Percentiles rank a stretch among this genome's conserved stretches.
phyloP scores from a whole-genome alignment of 2,113 vertebrate species.

The Psittacula cyanocephala region DNA sequence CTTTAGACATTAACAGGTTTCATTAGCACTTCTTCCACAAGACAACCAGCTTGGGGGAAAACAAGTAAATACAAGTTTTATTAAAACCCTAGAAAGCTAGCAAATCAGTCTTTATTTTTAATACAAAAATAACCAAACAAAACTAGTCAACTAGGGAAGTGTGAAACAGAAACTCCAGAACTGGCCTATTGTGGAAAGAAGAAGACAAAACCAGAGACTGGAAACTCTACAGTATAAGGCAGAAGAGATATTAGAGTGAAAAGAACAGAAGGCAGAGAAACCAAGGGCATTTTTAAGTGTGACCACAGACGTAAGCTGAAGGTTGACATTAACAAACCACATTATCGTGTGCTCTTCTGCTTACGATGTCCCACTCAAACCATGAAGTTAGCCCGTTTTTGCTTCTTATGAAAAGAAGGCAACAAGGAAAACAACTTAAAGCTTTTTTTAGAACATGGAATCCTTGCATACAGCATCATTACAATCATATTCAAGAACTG shows the following conservation, averaged over 20 bases:
- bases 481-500: not conserved
- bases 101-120: not conserved
- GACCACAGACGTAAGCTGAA: not conserved
- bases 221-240: not conserved
- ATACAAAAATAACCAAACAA: not conserved
- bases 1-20: constrained; percentile 4
- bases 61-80: not conserved
- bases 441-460: not conserved
- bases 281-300: not conserved
- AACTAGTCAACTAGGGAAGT: not conserved
- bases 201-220: not conserved
- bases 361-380: not conserved
- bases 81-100: not conserved
- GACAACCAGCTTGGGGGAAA: not conserved
- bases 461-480: not conserved
- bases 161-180: constrained; percentile 8
- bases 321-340: constrained; percentile 50
- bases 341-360: not conserved
- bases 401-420: not conserved
- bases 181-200: not conserved
- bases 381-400: not conserved
- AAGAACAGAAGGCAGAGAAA: constrained; percentile 41
- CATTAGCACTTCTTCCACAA: not conserved
- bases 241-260: not conserved
- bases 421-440: not conserved